phyloP scores from a whole-genome alignment of 64 coral and sea anemone species.

The Hydrozoanthus tunicans region DNA sequence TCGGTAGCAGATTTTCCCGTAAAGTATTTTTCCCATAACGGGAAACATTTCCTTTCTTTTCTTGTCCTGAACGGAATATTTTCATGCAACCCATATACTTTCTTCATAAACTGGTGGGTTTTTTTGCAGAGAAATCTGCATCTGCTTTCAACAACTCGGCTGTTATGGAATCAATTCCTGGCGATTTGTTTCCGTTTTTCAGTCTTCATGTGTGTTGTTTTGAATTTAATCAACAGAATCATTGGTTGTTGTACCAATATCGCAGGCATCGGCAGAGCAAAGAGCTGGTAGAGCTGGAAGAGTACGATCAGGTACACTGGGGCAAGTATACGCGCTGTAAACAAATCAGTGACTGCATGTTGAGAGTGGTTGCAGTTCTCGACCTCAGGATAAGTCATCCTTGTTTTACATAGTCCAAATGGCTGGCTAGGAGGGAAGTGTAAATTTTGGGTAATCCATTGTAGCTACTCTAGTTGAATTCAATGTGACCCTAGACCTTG shows the following conservation, averaged over 20 bases:
- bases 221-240: slow-evolving; percentile 51
- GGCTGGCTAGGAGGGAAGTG: too few relatives aligned
- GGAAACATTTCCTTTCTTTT: too few relatives aligned
- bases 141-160: too few relatives aligned
- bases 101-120: too few relatives aligned
- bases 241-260: slow-evolving; percentile 80
- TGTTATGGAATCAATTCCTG: too few relatives aligned
- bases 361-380: neutral
- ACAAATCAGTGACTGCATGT: neutral
- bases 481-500: neutral
- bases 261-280: slow-evolving; percentile 95
- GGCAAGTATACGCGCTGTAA: neutral
- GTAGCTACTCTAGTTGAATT: too few relatives aligned
- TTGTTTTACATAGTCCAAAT: neutral
- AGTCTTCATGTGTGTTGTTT: neutral
- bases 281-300: slow-evolving; percentile 94
- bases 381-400: neutral
- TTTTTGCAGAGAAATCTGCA: neutral
- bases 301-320: slow-evolving; percentile 79
- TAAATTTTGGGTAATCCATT: too few relatives aligned
- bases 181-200: neutral
- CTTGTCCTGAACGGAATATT: too few relatives aligned
- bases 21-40: too few relatives aligned
- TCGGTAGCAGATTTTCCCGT: too few relatives aligned
- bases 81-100: too few relatives aligned